Percentiles rank a stretch among this genome's conserved stretches.
phyloP scores from a whole-genome alignment of 1,140 invertebrate species.

The Glossosoma conforme region DNA sequence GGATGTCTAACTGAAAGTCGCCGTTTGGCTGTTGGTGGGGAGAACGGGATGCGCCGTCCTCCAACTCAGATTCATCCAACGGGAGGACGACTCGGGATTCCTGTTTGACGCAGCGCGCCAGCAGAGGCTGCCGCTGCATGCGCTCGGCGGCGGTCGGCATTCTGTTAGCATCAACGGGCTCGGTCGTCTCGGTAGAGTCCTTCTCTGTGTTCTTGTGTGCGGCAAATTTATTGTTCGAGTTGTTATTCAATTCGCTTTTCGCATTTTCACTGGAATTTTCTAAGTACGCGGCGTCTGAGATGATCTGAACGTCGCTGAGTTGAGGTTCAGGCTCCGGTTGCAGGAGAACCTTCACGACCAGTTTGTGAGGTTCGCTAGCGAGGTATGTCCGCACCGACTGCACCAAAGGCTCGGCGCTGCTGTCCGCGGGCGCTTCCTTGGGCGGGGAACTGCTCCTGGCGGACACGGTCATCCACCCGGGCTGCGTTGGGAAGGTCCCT shows the following conservation, averaged over 20 bases:
- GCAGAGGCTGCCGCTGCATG: slow-evolving; percentile 48
- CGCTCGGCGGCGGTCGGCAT: slow-evolving; percentile 49
- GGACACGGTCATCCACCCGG: slow-evolving; percentile 51
- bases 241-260: slow-evolving; percentile 51
- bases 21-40: slow-evolving; percentile 36
- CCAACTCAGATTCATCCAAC: slow-evolving; percentile 46
- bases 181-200: slow-evolving; percentile 4
- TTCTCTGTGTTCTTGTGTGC: slow-evolving; percentile 29
- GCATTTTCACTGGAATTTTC: not conserved
- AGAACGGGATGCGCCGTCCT: slow-evolving; percentile 38
- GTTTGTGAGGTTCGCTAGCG: slow-evolving; percentile 44
- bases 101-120: slow-evolving; percentile 41
- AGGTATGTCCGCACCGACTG: slow-evolving; percentile 48
- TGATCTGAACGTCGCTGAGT: slow-evolving; percentile 17
- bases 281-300: slow-evolving; percentile 9
- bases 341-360: slow-evolving; percentile 32
- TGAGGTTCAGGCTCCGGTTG: slow-evolving; percentile 31
- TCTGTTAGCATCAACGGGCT: slow-evolving; percentile 26
- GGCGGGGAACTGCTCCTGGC: slow-evolving; percentile 41
- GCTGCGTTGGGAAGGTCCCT: slow-evolving; percentile 44
- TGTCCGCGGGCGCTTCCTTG: slow-evolving; percentile 40
- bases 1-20: slow-evolving; percentile 46
- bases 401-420: slow-evolving; percentile 45
- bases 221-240: slow-evolving; percentile 35
- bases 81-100: slow-evolving; percentile 35